Conservation (phyloP, 2,888 invertebrate genomes). For the Philereme transversata region DNA sequence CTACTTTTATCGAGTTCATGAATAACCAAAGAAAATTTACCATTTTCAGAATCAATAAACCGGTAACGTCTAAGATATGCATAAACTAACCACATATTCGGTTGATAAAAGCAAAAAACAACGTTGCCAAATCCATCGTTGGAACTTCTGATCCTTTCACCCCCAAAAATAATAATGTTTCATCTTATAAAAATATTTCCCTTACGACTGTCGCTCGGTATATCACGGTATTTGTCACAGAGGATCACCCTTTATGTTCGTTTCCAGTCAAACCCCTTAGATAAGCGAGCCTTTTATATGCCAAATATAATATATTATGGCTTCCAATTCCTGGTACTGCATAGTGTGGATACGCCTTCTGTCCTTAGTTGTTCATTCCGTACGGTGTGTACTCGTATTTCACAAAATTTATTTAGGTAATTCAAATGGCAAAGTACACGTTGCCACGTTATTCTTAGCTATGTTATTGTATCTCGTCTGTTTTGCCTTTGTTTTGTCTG, state of each 20-base stretch:
- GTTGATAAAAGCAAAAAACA: constrained; percentile 29
- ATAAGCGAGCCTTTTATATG: constrained; percentile 85
- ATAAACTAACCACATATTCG: constrained; percentile 39
- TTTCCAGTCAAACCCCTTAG: constrained; percentile 84
- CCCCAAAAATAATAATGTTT: constrained; percentile 84
- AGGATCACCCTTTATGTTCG: constrained; percentile 85
- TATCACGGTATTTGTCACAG: constrained; percentile 84
- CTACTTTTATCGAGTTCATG: constrained; percentile 36
- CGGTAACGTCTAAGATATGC: constrained; percentile 17
- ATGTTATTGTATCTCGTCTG: constrained; percentile 4
- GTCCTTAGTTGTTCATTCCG: constrained; percentile 12
- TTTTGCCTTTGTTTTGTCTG: constrained; percentile 1
- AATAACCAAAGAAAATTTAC: constrained; percentile 21
- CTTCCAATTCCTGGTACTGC: constrained; percentile 72
- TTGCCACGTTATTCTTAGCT: not conserved
- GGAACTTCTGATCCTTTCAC: constrained; percentile 75
- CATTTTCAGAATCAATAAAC: constrained; percentile 14
- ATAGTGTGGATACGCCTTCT: constrained; percentile 57
- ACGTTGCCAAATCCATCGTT: constrained; percentile 74
- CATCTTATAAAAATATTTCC: constrained; percentile 84
- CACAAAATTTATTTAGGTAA: constrained; percentile 9
- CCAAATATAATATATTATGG: constrained; percentile 85
- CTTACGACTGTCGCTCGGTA: constrained; percentile 82
- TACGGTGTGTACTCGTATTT: constrained; percentile 14
- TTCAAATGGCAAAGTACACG: constrained; percentile 1